Evolutionary conservation across 2,797 vertebrate species (phyloP), one percentile per base, ranked within the genome.

Genomic region (Etheostoma nigrum): DNA sequence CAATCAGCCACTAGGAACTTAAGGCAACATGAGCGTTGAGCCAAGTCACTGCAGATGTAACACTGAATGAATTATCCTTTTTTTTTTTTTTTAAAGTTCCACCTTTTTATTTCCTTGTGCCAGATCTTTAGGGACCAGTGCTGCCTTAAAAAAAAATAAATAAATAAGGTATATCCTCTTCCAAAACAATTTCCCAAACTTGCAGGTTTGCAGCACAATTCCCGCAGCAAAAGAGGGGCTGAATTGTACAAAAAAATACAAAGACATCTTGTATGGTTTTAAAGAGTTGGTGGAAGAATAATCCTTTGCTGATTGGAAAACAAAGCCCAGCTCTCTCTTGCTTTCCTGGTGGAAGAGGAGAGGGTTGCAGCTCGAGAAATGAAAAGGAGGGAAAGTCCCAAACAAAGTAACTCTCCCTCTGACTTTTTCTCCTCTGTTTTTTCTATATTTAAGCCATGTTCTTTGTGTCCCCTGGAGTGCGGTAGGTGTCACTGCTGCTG

Each of bases 401-500:
- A 53, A 71, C 67, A 58, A 55, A 78, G 65, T 79, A 48, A 63
- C 54, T 45, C 55, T 64, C 55, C n/a, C 47, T 49, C 42, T 18
- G 23, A 69, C 73, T 76, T 58, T 25, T 25, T 66, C 21, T 55
- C 59, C 49, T 55, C 36, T 19, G 6, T 1, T 19, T 12, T 67
- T 47, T 81, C 11, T 63, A 59, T 74, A 67, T 66, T 67, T 61
- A 64, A 63, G 53, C 60, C 72, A 58, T 70, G 79, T 61, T 81
- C 53, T 54, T 42, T 79, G 68, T 65, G 76, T 91, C 82, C 83
- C 75, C 61, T 74, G 62, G 70, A 85, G 86, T 82, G 84, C 79
- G 80, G 72, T 79, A 64, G 69, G 85, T 85, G 90, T 86, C 81
- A 67, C 77, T 78, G 67, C 83, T 76, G 73, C 84, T 78, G 82